Base-by-base conservation (phyloP, 2,113 vertebrate genomes). In the Gopherus flavomarginatus region DNA sequence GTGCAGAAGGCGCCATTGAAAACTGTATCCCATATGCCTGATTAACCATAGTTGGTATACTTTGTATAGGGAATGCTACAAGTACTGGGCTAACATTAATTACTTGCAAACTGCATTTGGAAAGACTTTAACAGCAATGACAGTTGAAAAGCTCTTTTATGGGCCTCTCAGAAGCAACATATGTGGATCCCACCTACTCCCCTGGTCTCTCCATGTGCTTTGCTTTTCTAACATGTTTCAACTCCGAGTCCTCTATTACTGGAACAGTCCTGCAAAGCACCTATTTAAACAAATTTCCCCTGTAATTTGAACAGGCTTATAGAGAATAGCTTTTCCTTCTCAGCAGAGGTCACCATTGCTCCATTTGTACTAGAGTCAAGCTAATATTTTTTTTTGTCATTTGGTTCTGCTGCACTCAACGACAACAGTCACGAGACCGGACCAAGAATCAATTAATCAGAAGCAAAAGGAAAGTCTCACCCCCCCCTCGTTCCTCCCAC, bases 61-160 rank as follows among this genome's bases (percentile, higher is more conserved):
- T 78, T 78, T 47, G 42, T 78, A 26, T 8, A 82, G 85, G 47
- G 65, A 42, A 35, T 89, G 35, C 86, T 62, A 82, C 44, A 83
- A 54, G 26, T 75, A 86, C 38, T 54, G 10, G 75, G 53, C 31
- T 6, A 79, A 75, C n/a, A 31, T 49, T 1, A 75, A 1, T 0
- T 26, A 85, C 44, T 83, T 83, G 52, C 0, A 4, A 81, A 88
- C 26, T 0, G 0, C 78, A 93, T 4, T 44, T 84, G 57, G 44
- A 85, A 85, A 65, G 72, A 83, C 79, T 81, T 83, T 78, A 78
- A 17, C 19, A 90, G 57, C 53, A 86, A 79, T 31, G 80, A 84
- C 27, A 57, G 81, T 35, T 8, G 90, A 75, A 72, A 72, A 72
- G n/a, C 84, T 87, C 78, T 53, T 69, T 53, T 44, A 78, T 27